Evolutionary conservation across 1,140 invertebrate genomes (phyloP).

Genomic region (Cherax quadricarinatus): DNA sequence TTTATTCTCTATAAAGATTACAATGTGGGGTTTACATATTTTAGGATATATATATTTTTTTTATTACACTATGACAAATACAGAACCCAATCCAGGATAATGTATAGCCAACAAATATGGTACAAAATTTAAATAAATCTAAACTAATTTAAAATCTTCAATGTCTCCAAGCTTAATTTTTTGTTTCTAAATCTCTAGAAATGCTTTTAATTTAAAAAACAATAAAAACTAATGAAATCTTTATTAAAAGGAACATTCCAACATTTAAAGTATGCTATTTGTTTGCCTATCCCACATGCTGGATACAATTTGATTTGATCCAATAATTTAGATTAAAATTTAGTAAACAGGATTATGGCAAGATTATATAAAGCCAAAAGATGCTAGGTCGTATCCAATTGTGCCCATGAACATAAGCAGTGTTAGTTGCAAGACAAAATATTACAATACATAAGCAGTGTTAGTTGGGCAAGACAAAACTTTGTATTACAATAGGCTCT

Average conservation of each 20-base stretch:
- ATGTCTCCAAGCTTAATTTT: background rate
- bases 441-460: too few relatives aligned
- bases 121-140: background rate
- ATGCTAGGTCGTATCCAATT: slow-evolving; percentile 1
- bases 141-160: background rate
- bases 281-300: background rate
- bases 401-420: slow-evolving; percentile 8
- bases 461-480: too few relatives aligned
- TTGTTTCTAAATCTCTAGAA: background rate
- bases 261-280: background rate
- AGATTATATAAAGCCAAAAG: background rate
- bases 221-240: background rate
- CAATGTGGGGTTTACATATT: too few relatives aligned
- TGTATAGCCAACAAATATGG: background rate
- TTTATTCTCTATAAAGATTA: too few relatives aligned
- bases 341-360: background rate
- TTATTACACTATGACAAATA: slow-evolving; percentile 1
- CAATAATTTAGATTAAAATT: background rate
- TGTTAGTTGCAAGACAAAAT: background rate
- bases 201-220: background rate
- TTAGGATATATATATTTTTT: too few relatives aligned
- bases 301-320: background rate
- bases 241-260: background rate
- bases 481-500: too few relatives aligned
- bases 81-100: slow-evolving; percentile 10